Percentiles rank a stretch among this genome's conserved stretches.
phyloP scores from a whole-genome alignment of 1,140 invertebrate species.

The Drosophila lacertosa region DNA sequence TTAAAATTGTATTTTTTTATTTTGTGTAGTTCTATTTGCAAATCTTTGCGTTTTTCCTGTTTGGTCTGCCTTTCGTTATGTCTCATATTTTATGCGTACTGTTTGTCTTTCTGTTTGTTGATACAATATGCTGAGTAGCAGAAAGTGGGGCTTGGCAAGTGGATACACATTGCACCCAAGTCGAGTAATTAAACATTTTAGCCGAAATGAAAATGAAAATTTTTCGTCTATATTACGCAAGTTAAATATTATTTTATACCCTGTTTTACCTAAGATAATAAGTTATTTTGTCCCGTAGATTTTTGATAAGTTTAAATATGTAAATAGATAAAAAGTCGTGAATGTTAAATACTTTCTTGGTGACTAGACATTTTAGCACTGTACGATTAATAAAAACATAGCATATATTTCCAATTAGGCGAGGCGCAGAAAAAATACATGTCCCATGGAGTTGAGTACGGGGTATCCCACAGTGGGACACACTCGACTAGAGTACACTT shows the following conservation, averaged over 20 bases:
- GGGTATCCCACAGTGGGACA: background rate
- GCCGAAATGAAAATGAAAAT: slow-evolving; percentile 63
- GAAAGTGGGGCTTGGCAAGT: background rate
- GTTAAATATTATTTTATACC: slow-evolving; percentile 57
- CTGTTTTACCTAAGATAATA: background rate
- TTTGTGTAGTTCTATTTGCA: slow-evolving; percentile 20
- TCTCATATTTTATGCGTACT: slow-evolving; percentile 46
- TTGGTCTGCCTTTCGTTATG: slow-evolving; percentile 17
- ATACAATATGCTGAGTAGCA: slow-evolving; percentile 11
- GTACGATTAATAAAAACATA: too few species aligned
- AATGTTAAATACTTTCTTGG: too few species aligned
- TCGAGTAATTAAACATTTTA: slow-evolving; percentile 71
- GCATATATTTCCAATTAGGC: too few species aligned
- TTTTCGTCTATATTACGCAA: slow-evolving; percentile 49
- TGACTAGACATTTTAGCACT: too few species aligned
- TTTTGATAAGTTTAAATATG: too few species aligned
- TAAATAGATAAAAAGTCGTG: too few species aligned
- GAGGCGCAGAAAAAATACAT: background rate
- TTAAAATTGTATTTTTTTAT: background rate
- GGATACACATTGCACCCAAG: slow-evolving; percentile 12
- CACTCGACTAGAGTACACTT: background rate
- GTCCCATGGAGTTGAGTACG: background rate
- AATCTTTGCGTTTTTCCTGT: slow-evolving; percentile 34
- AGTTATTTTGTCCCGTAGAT: too few species aligned
- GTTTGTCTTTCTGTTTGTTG: slow-evolving; percentile 63